phyloP scores from a whole-genome alignment of 2,797 vertebrate species.

The Labroides dimidiatus region DNA sequence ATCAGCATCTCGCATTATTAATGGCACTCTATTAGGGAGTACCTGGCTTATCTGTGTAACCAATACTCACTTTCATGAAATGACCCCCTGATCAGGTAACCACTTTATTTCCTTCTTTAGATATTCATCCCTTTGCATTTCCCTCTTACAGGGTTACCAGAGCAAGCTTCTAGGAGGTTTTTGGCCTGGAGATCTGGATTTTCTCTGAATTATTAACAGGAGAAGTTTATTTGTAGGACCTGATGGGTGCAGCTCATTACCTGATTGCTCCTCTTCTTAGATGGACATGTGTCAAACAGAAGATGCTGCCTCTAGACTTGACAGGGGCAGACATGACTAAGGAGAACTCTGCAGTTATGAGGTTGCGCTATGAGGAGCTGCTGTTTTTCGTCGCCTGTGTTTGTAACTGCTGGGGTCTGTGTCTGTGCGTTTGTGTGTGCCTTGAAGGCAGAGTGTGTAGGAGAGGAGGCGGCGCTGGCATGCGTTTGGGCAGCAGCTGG shows the following conservation, averaged over 20 bases:
- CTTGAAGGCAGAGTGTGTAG: constrained; percentile 61
- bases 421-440: constrained; percentile 71
- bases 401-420: constrained; percentile 69
- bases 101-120: constrained; percentile 60
- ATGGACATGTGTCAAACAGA: constrained; percentile 24
- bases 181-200: constrained; percentile 45
- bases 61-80: constrained; percentile 75
- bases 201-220: constrained; percentile 74
- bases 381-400: constrained; percentile 66
- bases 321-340: constrained; percentile 1
- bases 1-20: constrained; percentile 50
- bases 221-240: constrained; percentile 40
- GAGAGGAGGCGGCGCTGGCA: constrained; percentile 51
- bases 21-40: constrained; percentile 40
- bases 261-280: constrained; percentile 41
- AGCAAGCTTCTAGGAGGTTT: constrained; percentile 11
- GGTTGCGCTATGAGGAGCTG: constrained; percentile 62
- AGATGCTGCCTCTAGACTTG: neutral
- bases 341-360: constrained; percentile 18
- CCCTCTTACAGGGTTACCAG: constrained; percentile 66
- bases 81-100: constrained; percentile 69
- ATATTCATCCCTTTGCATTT: constrained; percentile 49
- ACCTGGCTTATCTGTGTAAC: constrained; percentile 64
- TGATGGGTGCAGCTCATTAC: constrained; percentile 36
- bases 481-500: constrained; percentile 82